phyloP scores from a whole-genome alignment of 1,140 invertebrate species.

The Bombus confusus region DNA sequence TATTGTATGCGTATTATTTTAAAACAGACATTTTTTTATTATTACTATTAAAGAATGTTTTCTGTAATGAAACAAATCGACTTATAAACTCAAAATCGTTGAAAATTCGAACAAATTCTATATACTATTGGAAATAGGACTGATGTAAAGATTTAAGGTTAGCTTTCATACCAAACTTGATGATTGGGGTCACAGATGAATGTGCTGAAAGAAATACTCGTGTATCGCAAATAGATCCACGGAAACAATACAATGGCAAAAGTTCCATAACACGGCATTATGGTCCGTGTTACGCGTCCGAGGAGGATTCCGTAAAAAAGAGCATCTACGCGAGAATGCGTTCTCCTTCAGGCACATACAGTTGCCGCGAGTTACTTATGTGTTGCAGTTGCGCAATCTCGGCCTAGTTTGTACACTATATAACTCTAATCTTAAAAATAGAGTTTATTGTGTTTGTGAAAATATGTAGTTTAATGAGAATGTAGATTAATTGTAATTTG shows the following conservation, averaged over 20 bases:
- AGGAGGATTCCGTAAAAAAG: constrained; percentile 30
- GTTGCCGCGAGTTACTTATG: constrained; percentile 19
- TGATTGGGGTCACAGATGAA: background rate
- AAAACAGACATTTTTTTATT: background rate
- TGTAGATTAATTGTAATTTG: background rate
- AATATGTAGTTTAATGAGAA: background rate
- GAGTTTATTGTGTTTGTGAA: background rate
- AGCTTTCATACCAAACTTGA: background rate
- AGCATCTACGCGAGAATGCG: constrained; percentile 16
- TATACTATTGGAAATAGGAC: background rate
- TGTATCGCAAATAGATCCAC: background rate
- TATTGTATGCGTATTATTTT: background rate
- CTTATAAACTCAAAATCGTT: background rate
- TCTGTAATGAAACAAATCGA: background rate
- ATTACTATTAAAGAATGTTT: background rate
- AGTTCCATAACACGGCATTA: background rate
- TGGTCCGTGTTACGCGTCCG: background rate
- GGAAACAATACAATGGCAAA: background rate
- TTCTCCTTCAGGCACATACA: constrained; percentile 45
- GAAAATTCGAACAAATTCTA: background rate
- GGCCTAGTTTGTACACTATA: constrained; percentile 37
- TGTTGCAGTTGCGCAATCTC: constrained; percentile 50
- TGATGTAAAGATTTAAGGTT: background rate
- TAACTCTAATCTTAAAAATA: constrained; percentile 39
- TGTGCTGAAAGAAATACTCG: background rate